Evolutionary conservation across 2,113 vertebrate species (phyloP), one percentile per base, ranked within the genome.

Genomic region (Odocoileus hemionus): DNA sequence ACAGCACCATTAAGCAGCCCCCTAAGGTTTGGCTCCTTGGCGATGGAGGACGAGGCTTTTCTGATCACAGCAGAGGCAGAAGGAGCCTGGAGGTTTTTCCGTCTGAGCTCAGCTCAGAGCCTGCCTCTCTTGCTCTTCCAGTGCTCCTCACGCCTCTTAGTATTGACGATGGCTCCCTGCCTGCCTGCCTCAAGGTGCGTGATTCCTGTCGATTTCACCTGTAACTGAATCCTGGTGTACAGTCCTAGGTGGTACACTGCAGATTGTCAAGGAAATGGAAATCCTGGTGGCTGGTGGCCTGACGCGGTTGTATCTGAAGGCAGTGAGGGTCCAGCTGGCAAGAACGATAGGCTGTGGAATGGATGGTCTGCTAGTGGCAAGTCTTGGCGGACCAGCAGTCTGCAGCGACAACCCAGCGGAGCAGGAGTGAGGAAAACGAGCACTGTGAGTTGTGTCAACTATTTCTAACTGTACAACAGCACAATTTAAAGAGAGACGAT

Each of bases 401-500:
- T 6, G 47, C 86, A 23, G 19, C 17, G 30, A 26, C 33, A 12
- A 2, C 50, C 43, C 43, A 45, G 76, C 12, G 58, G 28, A 6
- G 47, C 78, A 50, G 61, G 52, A 64, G 58, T 0, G 50, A 39
- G 28, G 76, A 55, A 39, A 7, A 5, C 4, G 14, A 55, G 36
- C 43, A 8, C 0, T 17, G 28, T 13, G 3, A 21, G 33, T 4
- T 33, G 5, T 0, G 11, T 28, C 39, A 7, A 14, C n/a, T 47
- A 10, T 58, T 61, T 76, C 43, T 67, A 39, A 57, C 64, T 45
- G 16, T 15, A 52, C 43, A 9, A 21, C 9, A 9, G 57, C 5
- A 10, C 80, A 28, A 7, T 36, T 52, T 85, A 25, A 61, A 92
- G 70, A 43, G 64, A 83, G 83, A 57, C 50, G 43, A 55, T 5